Conservation (phyloP, 2,888 invertebrate genomes). For the Seira sanloemensis region DNA sequence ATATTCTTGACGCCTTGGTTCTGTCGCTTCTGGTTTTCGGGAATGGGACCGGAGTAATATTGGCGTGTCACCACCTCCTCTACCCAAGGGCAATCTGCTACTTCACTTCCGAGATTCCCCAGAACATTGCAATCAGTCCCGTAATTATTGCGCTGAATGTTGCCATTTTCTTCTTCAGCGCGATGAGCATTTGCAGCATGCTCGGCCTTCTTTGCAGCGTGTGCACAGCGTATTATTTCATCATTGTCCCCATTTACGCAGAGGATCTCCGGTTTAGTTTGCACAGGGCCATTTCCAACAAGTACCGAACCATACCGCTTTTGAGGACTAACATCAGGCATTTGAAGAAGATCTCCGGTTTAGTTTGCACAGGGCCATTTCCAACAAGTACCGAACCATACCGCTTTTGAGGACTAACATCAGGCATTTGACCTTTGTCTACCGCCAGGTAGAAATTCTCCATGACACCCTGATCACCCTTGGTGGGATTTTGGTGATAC, state of each 20-base stretch:
- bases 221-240: constrained; percentile 2
- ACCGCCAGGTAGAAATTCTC: neutral
- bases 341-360: constrained; percentile 6
- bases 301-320: neutral
- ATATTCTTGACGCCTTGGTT: neutral
- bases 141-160: neutral
- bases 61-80: constrained; percentile 2
- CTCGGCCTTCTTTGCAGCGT: neutral
- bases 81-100: constrained; percentile 15
- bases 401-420: neutral
- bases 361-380: neutral
- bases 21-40: neutral
- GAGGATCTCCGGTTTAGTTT: neutral
- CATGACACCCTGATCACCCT: neutral
- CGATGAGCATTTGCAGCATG: constrained; percentile 5
- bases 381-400: neutral
- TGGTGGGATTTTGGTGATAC: neutral
- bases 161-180: neutral
- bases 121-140: neutral
- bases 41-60: neutral
- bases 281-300: neutral
- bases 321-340: neutral
- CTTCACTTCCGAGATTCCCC: neutral
- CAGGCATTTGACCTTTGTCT: neutral
- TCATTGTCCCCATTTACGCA: neutral